Base-by-base conservation (phyloP, 1,140 invertebrate genomes). In the Drosophila jambulina region DNA sequence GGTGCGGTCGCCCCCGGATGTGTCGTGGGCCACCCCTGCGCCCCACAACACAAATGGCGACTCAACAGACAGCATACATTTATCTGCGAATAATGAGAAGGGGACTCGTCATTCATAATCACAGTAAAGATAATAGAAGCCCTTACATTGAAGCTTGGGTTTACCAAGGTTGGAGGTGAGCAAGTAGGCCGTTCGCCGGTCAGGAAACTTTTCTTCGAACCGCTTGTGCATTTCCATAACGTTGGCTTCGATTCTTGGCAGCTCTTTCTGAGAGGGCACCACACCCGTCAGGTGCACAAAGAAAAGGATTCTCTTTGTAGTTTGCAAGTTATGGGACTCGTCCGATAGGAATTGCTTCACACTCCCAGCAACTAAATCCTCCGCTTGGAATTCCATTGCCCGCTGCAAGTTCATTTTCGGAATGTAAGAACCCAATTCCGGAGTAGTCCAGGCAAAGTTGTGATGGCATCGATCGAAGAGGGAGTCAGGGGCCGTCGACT, bases 101-200 rank as follows among this genome's bases (percentile, higher is more conserved):
- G 21, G 0, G 15, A 40, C n/a, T 4, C 3, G 4, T 17, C 8
- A 32, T 29, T 19, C 17, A 13, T 27, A 8, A 8, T 15, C 17
- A 60, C 13, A 9, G 0, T 25, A 25, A 80, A 68, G 25, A n/a
- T 12, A 36, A 19, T 27, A 23, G 7, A 23, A 27, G 13, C 5
- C 2, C 60, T 71, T 25, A 62, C 69, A 51, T 13, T 25, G 17
- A 4, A 98, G 98, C 93, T 98, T 95, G 38, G 98, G 98, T 97
- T 99, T 98, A 75, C 98, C 98, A 95, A 99, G 98, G 94, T 99
- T 98, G 19, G 98, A 95, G 17, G 98, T 98, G 90, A 99, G 97
- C 29, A 99, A 91, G 94, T 96, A 99, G 25, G 97, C 95, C 12
- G 98, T 99, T 85, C 94, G 94, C 27, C 94, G 93, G 93, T 99